Evolutionary conservation across 2,113 vertebrate genomes (phyloP), one percentile per base, ranked within the genome.

Genomic region (Tragelaphus buxtoni): DNA sequence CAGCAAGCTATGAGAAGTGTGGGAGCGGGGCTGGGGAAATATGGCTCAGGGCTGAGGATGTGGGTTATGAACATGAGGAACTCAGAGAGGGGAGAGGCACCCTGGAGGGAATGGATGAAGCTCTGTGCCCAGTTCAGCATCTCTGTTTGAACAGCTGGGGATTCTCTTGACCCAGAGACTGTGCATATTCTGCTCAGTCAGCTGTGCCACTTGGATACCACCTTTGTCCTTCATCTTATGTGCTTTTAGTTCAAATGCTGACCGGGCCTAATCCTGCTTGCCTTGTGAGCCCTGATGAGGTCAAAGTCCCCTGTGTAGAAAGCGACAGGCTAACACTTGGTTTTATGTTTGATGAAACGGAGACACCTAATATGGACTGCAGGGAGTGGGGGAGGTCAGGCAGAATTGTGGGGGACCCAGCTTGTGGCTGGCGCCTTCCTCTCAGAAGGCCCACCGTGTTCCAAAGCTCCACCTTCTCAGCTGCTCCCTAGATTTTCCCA

Each of bases 211-310:
- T 93, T 22, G 14, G 96, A 88, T 65, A 45, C 91, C 55, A 97
- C 98, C 97, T 98, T 97, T 97, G 97, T 95, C 97, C 96, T 95
- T 96, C 95, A 84, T 84, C 61, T 65, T 95, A 80, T 58, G 96
- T 91, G 94, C 94, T 95, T 96, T 97, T 74, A 45, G 86, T 97
- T 95, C 91, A 96, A 97, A 85, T 88, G 96, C 97, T 98, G 96
- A 98, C 91, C 92, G 91, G 89, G 96, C 83, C 80, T 69, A 90
- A 96, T 96, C 81, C 79, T 94, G 93, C 93, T 97, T 96, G 88
- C 95, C 87, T 94, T 94, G 91, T 92, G 83, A 98, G 93, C 72
- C 30, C n/a, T 47, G 87, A 63, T 88, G 49, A 65, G 91, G 76
- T 51, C 95, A 95, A 94, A 97, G 97, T 98, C 94, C 90, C 81